These are phyloP conservation scores for Cyprinodon brontotheroides DNA, from an alignment of 2,113 vertebrate genomes.

Conservation along the genomic window DNA sequence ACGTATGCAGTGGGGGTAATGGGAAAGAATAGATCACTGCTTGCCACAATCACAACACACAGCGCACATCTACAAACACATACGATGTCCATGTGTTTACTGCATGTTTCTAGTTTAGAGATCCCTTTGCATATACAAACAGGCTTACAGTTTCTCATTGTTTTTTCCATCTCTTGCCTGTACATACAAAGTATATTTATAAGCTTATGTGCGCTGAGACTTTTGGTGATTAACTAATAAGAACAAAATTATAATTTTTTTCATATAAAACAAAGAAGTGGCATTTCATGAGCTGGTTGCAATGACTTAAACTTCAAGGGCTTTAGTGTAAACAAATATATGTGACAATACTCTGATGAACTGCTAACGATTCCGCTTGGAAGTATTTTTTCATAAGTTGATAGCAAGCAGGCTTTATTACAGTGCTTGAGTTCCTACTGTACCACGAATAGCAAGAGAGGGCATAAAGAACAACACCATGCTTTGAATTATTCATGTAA, in stretches of 20 bases:
- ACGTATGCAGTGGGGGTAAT: constrained; percentile 80
- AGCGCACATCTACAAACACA: constrained; percentile 52
- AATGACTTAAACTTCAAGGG: constrained; percentile 31
- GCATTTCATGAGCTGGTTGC: constrained; percentile 2
- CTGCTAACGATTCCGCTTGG: constrained; percentile 32
- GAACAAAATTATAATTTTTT: constrained; percentile 10
- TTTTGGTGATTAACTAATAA: constrained; percentile 28
- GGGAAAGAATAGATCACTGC: constrained; percentile 83
- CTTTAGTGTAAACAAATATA: constrained; percentile 24
- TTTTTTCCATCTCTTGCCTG: not conserved
- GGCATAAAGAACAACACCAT: constrained; percentile 51
- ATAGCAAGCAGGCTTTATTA: constrained; percentile 24
- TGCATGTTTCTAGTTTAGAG: constrained; percentile 33
- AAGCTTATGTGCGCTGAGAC: constrained; percentile 16
- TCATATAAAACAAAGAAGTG: constrained; percentile 10
- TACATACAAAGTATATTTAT: not conserved
- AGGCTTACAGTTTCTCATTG: not conserved
- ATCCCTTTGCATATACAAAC: constrained; percentile 27
- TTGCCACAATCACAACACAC: constrained; percentile 64
- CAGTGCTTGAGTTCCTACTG: constrained; percentile 26
- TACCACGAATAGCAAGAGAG: constrained; percentile 39
- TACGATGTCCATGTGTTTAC: constrained; percentile 12
- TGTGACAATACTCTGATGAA: constrained; percentile 47
- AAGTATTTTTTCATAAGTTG: constrained; percentile 43
- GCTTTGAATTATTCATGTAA: constrained; percentile 75